These are phyloP conservation scores for Rhagium mordax DNA, from an alignment of 2,888 invertebrate genomes.

Conservation along the genomic window DNA sequence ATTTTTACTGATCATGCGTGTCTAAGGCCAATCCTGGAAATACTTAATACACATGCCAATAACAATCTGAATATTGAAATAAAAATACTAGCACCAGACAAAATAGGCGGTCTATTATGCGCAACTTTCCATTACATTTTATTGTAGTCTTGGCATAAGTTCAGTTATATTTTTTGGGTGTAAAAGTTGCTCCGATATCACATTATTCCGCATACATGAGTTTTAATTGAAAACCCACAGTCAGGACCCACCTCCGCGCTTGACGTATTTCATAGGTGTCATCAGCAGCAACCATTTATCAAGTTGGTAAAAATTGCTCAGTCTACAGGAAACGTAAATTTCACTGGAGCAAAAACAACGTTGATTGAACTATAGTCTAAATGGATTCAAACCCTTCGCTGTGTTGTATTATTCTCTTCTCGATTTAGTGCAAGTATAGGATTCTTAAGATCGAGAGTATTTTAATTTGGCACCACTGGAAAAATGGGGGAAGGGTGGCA, in stretches of 20 bases:
- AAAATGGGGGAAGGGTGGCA: background rate
- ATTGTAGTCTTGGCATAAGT: constrained; percentile 46
- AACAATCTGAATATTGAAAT: background rate
- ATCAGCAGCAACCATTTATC: constrained; percentile 70
- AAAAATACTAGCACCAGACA: background rate
- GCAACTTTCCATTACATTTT: background rate
- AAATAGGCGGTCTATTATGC: background rate
- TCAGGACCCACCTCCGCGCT: constrained; percentile 53
- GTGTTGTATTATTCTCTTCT: background rate
- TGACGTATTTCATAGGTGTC: constrained; percentile 71
- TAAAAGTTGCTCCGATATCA: constrained; percentile 60
- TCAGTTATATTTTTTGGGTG: constrained; percentile 48
- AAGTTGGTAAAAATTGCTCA: constrained; percentile 70
- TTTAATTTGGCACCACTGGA: background rate
- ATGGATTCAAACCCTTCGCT: constrained; percentile 29
- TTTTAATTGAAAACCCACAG: constrained; percentile 71
- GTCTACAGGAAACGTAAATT: constrained; percentile 70
- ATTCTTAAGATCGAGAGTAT: background rate
- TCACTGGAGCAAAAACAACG: constrained; percentile 66
- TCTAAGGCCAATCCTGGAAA: no score
- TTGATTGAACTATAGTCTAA: constrained; percentile 61
- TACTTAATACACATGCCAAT: background rate
- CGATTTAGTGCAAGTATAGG: background rate
- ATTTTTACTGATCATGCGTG: no score
- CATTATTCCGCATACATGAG: constrained; percentile 72